These are phyloP conservation scores for Pteropus rufus DNA, from an alignment of 2,797 vertebrate species.

Conservation along the genomic window DNA sequence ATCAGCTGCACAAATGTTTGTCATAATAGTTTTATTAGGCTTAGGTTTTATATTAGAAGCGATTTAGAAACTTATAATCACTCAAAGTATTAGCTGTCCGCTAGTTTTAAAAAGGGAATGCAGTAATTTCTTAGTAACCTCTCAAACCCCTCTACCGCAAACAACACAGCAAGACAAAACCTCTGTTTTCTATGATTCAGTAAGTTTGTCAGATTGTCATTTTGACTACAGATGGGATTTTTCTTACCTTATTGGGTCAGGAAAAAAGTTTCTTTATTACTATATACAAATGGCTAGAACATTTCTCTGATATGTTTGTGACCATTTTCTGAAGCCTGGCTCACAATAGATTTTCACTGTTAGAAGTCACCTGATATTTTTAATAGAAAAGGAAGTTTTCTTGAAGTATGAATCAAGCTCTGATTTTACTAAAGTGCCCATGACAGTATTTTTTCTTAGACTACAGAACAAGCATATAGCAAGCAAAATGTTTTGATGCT, in stretches of 20 bases:
- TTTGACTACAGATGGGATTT: not conserved
- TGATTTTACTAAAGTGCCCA: not conserved
- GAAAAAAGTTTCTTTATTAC: not conserved
- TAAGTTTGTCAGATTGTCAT: not conserved
- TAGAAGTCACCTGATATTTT: not conserved
- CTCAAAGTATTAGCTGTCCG: not conserved
- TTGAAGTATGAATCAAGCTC: not conserved
- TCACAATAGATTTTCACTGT: not conserved
- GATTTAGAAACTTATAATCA: not conserved
- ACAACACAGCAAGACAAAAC: not conserved
- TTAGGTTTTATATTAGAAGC: not conserved
- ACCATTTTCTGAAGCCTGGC: not conserved
- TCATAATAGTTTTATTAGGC: slow-evolving; percentile 22
- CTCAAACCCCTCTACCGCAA: not conserved
- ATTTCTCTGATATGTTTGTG: not conserved
- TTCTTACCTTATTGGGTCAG: not conserved
- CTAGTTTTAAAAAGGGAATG: slow-evolving; percentile 8
- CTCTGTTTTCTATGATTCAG: not conserved
- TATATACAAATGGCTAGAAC: not conserved
- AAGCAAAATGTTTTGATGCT: not conserved
- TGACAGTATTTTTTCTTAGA: not conserved
- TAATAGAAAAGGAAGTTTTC: slow-evolving; percentile 28
- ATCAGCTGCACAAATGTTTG: not conserved
- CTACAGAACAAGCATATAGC: not conserved
- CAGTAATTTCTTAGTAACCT: slow-evolving; percentile 5